Evolutionary conservation across 2,888 invertebrate genomes (phyloP).

Genomic region (Bedellia somnulentella): DNA sequence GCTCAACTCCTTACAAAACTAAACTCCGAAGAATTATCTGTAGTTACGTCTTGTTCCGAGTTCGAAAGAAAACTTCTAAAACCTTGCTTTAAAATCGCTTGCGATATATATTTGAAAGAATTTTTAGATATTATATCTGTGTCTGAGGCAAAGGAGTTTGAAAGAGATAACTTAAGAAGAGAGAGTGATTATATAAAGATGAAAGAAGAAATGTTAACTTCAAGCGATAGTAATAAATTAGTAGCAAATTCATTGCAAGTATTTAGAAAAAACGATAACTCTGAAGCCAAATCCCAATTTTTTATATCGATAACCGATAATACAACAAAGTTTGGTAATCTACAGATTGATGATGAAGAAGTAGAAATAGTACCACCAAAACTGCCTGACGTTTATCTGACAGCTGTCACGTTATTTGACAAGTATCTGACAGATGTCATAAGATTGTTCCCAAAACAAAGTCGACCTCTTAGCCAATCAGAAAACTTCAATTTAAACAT

Average conservation of each 20-base stretch:
- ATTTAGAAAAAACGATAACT: slow-evolving; percentile 42
- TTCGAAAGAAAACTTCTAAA: slow-evolving; percentile 53
- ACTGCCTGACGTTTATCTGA: slow-evolving; percentile 32
- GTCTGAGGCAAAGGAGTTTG: slow-evolving; percentile 34
- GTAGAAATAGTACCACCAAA: slow-evolving; percentile 32
- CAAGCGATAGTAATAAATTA: slow-evolving; percentile 43
- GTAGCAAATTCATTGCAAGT: slow-evolving; percentile 42
- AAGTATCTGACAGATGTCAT: slow-evolving; percentile 37
- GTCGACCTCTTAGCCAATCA: slow-evolving; percentile 46
- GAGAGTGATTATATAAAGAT: slow-evolving; percentile 22
- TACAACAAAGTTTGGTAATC: slow-evolving; percentile 35
- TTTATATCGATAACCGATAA: slow-evolving; percentile 43
- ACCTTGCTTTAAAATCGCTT: slow-evolving; percentile 49
- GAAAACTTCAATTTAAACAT: slow-evolving; percentile 41
- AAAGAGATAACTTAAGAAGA: slow-evolving; percentile 28
- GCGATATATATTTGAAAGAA: slow-evolving; percentile 45
- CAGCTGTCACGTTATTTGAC: slow-evolving; percentile 27
- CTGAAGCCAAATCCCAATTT: slow-evolving; percentile 50
- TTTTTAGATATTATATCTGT: slow-evolving; percentile 29
- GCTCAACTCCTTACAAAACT: slow-evolving; percentile 31
- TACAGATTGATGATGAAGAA: slow-evolving; percentile 38
- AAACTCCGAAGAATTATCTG: slow-evolving; percentile 33
- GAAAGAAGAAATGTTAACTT: slow-evolving; percentile 34
- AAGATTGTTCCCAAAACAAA: slow-evolving; percentile 46
- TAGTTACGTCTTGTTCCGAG: slow-evolving; percentile 45